Evolutionary conservation across 2,113 vertebrate genomes (phyloP).

Genomic region (Myxocyprinus asiaticus): DNA sequence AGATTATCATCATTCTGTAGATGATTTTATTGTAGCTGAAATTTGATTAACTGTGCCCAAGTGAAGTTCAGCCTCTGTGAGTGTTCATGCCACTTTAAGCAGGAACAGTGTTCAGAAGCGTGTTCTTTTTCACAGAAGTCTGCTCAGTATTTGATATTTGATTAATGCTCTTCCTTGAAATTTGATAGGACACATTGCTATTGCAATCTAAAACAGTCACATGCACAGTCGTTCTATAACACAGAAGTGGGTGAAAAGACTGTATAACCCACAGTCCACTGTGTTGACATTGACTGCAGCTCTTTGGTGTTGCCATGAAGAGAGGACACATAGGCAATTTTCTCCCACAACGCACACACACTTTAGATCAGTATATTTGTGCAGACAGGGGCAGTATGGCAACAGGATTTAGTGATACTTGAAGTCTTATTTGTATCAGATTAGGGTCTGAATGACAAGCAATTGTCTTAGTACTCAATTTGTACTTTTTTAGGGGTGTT

Average conservation of each 20-base stretch:
- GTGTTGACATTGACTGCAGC: conserved; percentile 31
- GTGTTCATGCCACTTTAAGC: too few species aligned
- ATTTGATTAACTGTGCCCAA: too few species aligned
- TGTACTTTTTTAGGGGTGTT: too few species aligned
- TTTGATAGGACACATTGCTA: background rate
- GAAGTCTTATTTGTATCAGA: background rate
- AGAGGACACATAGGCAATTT: conserved; percentile 22
- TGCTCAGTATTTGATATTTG: background rate
- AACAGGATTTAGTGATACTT: background rate
- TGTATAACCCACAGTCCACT: background rate
- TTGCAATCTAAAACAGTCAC: background rate
- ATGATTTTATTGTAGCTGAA: too few species aligned
- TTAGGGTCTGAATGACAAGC: background rate
- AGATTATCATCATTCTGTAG: too few species aligned
- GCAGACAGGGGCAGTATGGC: background rate
- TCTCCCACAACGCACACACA: conserved; percentile 15
- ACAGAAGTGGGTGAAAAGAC: background rate
- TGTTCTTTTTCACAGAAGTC: too few species aligned
- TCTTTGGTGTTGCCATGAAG: conserved; percentile 36
- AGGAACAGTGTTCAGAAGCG: too few species aligned
- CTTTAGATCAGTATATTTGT: background rate
- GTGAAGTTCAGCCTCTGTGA: too few species aligned
- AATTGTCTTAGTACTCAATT: too few species aligned
- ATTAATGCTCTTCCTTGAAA: background rate
- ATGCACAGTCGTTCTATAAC: too few species aligned